A percentile compares a stretch with the other conserved stretches of the same genome.
These are phyloP conservation scores for Lepus oiostolus DNA, from an alignment of 2,797 vertebrate species.

Conservation along the genomic window DNA sequence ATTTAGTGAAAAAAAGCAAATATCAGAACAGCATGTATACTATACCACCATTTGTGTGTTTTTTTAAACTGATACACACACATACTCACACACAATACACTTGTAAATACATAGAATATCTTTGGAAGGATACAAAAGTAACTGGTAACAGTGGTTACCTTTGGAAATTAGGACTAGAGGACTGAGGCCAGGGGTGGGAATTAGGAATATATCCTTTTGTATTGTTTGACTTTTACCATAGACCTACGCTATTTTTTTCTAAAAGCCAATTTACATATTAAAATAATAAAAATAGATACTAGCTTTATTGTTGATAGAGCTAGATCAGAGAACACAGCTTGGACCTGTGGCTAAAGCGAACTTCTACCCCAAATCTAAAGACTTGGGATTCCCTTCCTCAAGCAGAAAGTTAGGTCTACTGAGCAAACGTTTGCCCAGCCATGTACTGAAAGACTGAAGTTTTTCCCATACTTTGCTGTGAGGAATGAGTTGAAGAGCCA, in stretches of 20 bases:
- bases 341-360: background rate
- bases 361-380: background rate
- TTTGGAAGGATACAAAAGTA: conserved; percentile 26
- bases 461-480: background rate
- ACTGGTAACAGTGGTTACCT: conserved; percentile 33
- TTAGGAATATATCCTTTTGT: background rate
- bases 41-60: conserved; percentile 13
- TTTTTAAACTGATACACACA: background rate
- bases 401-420: background rate
- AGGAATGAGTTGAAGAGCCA: conserved; percentile 3
- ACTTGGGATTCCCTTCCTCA: background rate
- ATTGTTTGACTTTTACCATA: conserved; percentile 53
- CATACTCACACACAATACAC: background rate
- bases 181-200: background rate
- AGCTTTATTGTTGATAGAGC: background rate
- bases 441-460: background rate
- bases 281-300: conserved; percentile 23
- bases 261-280: conserved; percentile 36
- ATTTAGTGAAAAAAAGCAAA: conserved; percentile 48
- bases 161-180: background rate
- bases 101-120: conserved; percentile 44
- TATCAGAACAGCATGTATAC: conserved; percentile 32
- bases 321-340: conserved; percentile 13
- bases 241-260: background rate
- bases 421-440: background rate